phyloP scores from a whole-genome alignment of 2,113 vertebrate genomes.

The Takifugu flavidus region DNA sequence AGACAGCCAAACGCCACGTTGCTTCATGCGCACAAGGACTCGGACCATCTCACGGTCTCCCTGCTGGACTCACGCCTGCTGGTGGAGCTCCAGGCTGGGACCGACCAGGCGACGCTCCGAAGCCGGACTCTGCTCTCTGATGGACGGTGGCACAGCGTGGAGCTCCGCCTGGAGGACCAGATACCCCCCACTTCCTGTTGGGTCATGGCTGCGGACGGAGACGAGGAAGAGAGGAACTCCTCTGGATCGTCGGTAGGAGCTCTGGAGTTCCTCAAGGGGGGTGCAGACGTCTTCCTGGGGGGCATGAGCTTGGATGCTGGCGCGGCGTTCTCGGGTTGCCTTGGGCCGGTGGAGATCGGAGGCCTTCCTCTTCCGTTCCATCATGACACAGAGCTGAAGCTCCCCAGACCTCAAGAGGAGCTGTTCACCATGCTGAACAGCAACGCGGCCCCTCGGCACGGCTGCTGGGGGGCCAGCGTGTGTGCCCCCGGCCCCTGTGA shows the following conservation, averaged over 20 bases:
- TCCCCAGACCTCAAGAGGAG: slow-evolving; percentile 80
- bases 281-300: slow-evolving; percentile 81
- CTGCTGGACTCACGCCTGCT: slow-evolving; percentile 75
- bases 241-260: slow-evolving; percentile 65
- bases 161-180: slow-evolving; percentile 70
- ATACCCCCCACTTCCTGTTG: slow-evolving; percentile 74
- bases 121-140: slow-evolving; percentile 72
- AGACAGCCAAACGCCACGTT: slow-evolving; percentile 68
- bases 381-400: slow-evolving; percentile 61
- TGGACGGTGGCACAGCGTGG: slow-evolving; percentile 81
- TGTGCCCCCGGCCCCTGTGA: slow-evolving; percentile 80
- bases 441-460: slow-evolving; percentile 39
- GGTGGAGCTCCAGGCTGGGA: slow-evolving; percentile 73
- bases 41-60: slow-evolving; percentile 72
- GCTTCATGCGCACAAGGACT: slow-evolving; percentile 76
- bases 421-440: slow-evolving; percentile 77
- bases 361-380: slow-evolving; percentile 84
- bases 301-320: slow-evolving; percentile 47
- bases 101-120: slow-evolving; percentile 55
- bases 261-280: slow-evolving; percentile 81
- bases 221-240: slow-evolving; percentile 47
- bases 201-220: slow-evolving; percentile 76
- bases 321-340: slow-evolving; percentile 76
- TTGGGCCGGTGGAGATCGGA: slow-evolving; percentile 81
- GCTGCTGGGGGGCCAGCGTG: slow-evolving; percentile 73